Percentiles rank a stretch among this genome's conserved stretches.
These are phyloP conservation scores for Pollenia amentaria DNA, from an alignment of 2,888 invertebrate species.

Conservation along the genomic window DNA sequence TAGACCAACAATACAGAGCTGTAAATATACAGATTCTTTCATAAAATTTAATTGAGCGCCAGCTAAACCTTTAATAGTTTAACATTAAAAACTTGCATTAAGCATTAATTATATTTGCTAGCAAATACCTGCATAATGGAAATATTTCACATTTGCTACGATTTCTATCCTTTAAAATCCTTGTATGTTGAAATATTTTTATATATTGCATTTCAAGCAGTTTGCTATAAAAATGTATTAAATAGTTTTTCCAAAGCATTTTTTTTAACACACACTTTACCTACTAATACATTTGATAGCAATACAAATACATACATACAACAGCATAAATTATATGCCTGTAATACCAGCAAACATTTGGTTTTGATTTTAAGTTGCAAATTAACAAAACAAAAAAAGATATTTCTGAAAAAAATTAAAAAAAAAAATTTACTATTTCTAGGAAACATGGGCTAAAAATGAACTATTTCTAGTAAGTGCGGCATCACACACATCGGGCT, in stretches of 20 bases:
- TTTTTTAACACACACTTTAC: slow-evolving; percentile 21
- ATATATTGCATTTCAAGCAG: slow-evolving; percentile 48
- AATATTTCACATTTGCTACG: neutral
- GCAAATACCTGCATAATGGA: neutral
- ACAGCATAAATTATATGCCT: neutral
- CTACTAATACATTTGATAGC: slow-evolving; percentile 4
- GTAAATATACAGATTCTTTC: neutral
- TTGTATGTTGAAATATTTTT: slow-evolving; percentile 17
- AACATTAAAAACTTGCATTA: no score
- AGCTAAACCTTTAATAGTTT: no score
- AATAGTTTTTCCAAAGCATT: neutral
- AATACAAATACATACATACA: neutral
- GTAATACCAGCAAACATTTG: neutral
- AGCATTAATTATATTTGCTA: no score
- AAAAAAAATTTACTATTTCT: no score
- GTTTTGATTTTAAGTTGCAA: no score
- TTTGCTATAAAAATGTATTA: slow-evolving; percentile 39
- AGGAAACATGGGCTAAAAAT: no score
- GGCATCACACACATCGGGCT: no score
- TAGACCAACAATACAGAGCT: slow-evolving; percentile 6
- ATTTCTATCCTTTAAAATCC: slow-evolving; percentile 21
- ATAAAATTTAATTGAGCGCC: neutral
- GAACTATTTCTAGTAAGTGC: no score
- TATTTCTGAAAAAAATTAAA: no score
- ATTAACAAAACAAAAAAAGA: no score